Evolutionary conservation across 2,888 invertebrate species (phyloP).

Genomic region (Lapara coniferarum): DNA sequence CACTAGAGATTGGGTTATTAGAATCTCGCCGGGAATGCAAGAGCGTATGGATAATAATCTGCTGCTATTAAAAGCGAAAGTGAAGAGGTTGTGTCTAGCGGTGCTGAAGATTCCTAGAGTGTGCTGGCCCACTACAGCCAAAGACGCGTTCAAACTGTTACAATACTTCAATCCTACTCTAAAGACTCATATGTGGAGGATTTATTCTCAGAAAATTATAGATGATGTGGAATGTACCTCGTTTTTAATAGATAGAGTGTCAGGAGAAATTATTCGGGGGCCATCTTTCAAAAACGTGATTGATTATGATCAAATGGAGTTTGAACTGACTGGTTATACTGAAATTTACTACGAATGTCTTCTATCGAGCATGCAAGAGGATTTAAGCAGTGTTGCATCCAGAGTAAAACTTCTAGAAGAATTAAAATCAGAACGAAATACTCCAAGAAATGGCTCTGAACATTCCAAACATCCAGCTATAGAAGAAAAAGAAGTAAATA

Average conservation of each 20-base stretch:
- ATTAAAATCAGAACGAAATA: slow-evolving; percentile 54
- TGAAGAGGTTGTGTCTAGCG: slow-evolving; percentile 70
- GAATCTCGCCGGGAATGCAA: slow-evolving; percentile 68
- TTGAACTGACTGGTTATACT: slow-evolving; percentile 69
- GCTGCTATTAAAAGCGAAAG: slow-evolving; percentile 63
- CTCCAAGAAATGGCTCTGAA: slow-evolving; percentile 53
- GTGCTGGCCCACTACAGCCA: slow-evolving; percentile 67
- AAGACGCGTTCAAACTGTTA: slow-evolving; percentile 70
- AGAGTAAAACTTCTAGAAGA: slow-evolving; percentile 68
- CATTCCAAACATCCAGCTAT: slow-evolving; percentile 27
- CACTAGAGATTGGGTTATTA: slow-evolving; percentile 71
- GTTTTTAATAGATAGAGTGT: slow-evolving; percentile 68
- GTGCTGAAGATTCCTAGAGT: slow-evolving; percentile 63
- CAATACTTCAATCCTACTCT: slow-evolving; percentile 74
- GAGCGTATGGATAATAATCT: slow-evolving; percentile 68
- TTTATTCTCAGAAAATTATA: slow-evolving; percentile 63
- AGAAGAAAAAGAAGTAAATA: slow-evolving; percentile 30
- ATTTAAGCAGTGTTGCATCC: slow-evolving; percentile 66
- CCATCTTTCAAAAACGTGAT: slow-evolving; percentile 71
- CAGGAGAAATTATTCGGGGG: slow-evolving; percentile 72
- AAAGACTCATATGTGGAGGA: slow-evolving; percentile 66
- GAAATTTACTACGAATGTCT: slow-evolving; percentile 73
- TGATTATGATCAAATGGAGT: slow-evolving; percentile 72
- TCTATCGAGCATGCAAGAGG: slow-evolving; percentile 61
- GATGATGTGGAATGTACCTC: slow-evolving; percentile 62